These are phyloP conservation scores for Drosophila nr. medialis DNA, from an alignment of 2,888 invertebrate species.

Conservation along the genomic window DNA sequence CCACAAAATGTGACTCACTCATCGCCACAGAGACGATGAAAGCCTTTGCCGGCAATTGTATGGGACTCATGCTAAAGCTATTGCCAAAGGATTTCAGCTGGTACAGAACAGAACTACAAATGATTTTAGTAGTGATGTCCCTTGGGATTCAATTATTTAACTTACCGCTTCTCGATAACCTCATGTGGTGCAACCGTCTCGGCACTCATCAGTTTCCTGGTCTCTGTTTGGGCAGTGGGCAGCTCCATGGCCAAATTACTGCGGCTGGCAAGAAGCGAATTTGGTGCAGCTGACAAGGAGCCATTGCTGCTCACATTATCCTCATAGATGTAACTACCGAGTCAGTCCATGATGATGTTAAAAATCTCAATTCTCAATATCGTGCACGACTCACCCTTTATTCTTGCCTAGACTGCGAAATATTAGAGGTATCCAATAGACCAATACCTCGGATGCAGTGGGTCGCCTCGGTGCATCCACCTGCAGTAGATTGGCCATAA, in stretches of 20 bases:
- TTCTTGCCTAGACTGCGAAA: constrained; percentile 84
- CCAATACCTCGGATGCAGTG: constrained; percentile 87
- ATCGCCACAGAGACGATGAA: constrained; percentile 86
- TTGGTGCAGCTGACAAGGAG: constrained; percentile 46
- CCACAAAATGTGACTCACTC: constrained; percentile 87
- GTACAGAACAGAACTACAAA: constrained; percentile 86
- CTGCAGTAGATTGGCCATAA: constrained; percentile 88
- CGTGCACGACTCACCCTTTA: constrained; percentile 75
- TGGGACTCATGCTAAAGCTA: constrained; percentile 85
- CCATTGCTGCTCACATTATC: constrained; percentile 67
- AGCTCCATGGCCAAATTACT: constrained; percentile 64
- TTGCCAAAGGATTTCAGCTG: constrained; percentile 86
- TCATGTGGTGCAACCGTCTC: constrained; percentile 82
- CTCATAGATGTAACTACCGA: constrained; percentile 80
- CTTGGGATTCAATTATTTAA: not conserved
- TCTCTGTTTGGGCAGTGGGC: constrained; percentile 82
- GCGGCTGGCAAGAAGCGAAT: constrained; percentile 41
- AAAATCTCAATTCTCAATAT: too few species aligned
- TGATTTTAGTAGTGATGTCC: too few species aligned
- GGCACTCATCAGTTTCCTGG: constrained; percentile 83
- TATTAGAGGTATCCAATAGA: constrained; percentile 86
- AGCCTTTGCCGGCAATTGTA: constrained; percentile 86
- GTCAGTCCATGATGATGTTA: too few species aligned
- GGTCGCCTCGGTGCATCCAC: constrained; percentile 87
- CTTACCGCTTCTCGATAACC: constrained; percentile 80